Evolutionary conservation across 2,113 vertebrate species (phyloP).

Genomic region (Cyphomyrus discorhynchus): DNA sequence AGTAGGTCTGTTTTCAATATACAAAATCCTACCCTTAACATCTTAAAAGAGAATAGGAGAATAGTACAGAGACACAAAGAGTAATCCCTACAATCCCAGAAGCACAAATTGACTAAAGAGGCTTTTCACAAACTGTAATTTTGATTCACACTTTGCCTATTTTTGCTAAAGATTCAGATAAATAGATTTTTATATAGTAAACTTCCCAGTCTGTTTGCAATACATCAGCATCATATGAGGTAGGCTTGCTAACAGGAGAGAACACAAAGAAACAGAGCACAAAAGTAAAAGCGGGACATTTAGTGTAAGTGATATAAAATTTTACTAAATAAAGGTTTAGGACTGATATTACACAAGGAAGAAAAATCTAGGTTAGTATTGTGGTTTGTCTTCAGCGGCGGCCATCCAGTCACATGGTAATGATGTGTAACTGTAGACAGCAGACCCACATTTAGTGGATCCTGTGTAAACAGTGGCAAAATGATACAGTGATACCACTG

Average conservation of each 20-base stretch:
- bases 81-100: not conserved
- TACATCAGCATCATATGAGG: not conserved
- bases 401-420: not conserved
- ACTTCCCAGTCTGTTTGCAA: not conserved
- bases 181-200: not conserved
- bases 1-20: slow-evolving; percentile 1
- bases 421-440: not conserved
- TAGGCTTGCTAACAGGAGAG: not conserved
- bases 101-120: slow-evolving; percentile 27
- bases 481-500: not conserved
- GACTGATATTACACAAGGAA: not conserved
- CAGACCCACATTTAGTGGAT: not conserved
- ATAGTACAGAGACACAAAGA: slow-evolving; percentile 21
- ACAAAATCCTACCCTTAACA: slow-evolving; percentile 22
- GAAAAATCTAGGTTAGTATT: not conserved
- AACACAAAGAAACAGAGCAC: not conserved
- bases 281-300: not conserved
- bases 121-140: slow-evolving; percentile 21
- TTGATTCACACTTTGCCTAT: slow-evolving; percentile 30
- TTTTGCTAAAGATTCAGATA: slow-evolving; percentile 25
- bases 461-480: not conserved
- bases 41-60: not conserved
- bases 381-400: not conserved
- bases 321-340: not conserved
- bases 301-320: not conserved